phyloP scores from a whole-genome alignment of 2,888 invertebrate species.

The Tipula unca region DNA sequence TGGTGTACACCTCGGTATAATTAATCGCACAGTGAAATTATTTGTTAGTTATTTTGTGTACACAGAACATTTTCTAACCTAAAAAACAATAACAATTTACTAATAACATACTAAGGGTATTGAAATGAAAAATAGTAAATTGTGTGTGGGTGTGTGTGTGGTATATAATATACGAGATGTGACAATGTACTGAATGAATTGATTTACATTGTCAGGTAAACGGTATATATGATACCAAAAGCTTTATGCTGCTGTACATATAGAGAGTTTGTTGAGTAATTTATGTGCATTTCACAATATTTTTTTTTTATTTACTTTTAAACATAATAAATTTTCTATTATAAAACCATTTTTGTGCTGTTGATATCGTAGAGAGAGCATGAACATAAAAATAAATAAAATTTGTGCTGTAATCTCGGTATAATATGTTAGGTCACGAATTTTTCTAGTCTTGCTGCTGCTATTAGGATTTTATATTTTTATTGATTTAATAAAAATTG shows the following conservation, averaged over 20 bases:
- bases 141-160: no score
- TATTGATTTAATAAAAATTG: constrained; percentile 3
- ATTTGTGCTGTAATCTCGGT: neutral
- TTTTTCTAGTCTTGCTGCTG: neutral
- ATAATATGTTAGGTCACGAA: constrained; percentile 14
- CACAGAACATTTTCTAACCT: neutral
- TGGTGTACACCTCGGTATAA: neutral
- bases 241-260: neutral
- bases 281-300: neutral
- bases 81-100: neutral
- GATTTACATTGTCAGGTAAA: constrained; percentile 9
- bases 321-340: constrained; percentile 14
- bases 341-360: neutral
- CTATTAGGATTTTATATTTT: neutral
- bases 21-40: neutral
- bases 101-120: neutral
- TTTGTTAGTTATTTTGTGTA: neutral
- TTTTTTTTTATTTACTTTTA: neutral
- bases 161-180: neutral
- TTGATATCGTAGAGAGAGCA: neutral
- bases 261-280: neutral
- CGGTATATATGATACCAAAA: neutral
- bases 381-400: neutral
- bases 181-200: neutral
- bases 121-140: neutral